Evolutionary conservation across 2,888 invertebrate species (phyloP).

Genomic region (Cheilosia scutellata): DNA sequence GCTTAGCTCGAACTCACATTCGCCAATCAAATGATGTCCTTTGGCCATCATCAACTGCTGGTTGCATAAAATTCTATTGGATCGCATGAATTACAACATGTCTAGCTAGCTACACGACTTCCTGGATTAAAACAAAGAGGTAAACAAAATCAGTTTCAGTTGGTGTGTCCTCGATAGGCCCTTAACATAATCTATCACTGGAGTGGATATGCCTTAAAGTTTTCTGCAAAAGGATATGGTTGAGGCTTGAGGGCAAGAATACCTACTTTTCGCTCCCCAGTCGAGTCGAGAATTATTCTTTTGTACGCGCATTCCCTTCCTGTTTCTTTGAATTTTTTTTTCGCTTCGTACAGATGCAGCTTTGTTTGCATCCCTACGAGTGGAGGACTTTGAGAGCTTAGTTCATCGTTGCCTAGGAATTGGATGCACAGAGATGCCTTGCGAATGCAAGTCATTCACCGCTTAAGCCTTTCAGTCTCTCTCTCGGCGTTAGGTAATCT

Average conservation of each 20-base stretch:
- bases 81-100: not conserved
- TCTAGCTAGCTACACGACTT: conserved; percentile 27
- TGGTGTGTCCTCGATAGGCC: conserved; percentile 58
- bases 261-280: conserved; percentile 30
- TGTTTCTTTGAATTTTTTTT: conserved; percentile 21
- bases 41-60: conserved; percentile 23
- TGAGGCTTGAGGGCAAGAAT: conserved; percentile 8
- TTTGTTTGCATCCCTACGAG: conserved; percentile 20
- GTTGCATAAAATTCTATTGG: not conserved
- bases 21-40: conserved; percentile 58
- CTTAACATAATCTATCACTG: conserved; percentile 71
- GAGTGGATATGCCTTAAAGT: conserved; percentile 47
- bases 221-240: conserved; percentile 26
- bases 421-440: conserved; percentile 35
- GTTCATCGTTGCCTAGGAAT: conserved; percentile 60
- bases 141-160: conserved; percentile 67
- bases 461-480: conserved; percentile 74
- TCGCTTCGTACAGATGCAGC: conserved; percentile 27
- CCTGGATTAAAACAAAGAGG: conserved; percentile 66
- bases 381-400: conserved; percentile 51
- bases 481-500: conserved; percentile 74
- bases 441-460: conserved; percentile 71
- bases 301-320: conserved; percentile 65
- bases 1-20: conserved; percentile 33
- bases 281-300: conserved; percentile 67